Evolutionary conservation across 30 jellyfish, hydroid and myxozoan species (phyloP).

Genomic region (Catostylus mosaicus): DNA sequence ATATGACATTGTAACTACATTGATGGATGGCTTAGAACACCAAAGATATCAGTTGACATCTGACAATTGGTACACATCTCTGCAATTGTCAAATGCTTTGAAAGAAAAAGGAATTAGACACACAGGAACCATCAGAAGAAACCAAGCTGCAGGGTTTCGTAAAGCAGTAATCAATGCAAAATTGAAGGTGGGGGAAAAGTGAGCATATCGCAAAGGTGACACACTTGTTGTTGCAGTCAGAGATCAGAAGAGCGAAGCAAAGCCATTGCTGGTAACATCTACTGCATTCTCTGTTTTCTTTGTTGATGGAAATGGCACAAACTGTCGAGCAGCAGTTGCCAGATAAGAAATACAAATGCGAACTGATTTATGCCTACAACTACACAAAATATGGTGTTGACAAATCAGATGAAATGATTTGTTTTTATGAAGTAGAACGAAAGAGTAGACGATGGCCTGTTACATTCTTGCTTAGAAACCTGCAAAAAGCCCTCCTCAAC

Average conservation of each 20-base stretch:
- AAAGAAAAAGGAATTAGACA: neutral
- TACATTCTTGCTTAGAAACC: neutral
- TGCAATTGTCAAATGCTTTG: neutral
- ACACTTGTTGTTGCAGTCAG: neutral
- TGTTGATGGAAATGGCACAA: neutral
- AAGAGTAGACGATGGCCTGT: constrained; percentile 8
- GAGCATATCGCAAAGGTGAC: neutral
- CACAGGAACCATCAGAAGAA: neutral
- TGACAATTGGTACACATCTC: too few relatives aligned
- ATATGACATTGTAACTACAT: too few relatives aligned
- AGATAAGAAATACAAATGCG: neutral
- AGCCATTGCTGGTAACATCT: neutral
- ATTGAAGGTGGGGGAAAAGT: neutral
- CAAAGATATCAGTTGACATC: too few relatives aligned
- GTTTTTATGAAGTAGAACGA: neutral
- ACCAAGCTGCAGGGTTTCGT: neutral
- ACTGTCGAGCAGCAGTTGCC: neutral
- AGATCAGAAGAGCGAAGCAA: neutral
- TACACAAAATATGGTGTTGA: neutral
- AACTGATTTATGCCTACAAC: neutral
- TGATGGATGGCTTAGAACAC: too few relatives aligned
- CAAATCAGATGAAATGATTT: neutral
- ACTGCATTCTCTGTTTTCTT: neutral
- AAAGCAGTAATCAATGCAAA: neutral
- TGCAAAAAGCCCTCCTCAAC: neutral